Evolutionary conservation across 2,797 vertebrate species (phyloP).

Genomic region (Holocentrus rufus): DNA sequence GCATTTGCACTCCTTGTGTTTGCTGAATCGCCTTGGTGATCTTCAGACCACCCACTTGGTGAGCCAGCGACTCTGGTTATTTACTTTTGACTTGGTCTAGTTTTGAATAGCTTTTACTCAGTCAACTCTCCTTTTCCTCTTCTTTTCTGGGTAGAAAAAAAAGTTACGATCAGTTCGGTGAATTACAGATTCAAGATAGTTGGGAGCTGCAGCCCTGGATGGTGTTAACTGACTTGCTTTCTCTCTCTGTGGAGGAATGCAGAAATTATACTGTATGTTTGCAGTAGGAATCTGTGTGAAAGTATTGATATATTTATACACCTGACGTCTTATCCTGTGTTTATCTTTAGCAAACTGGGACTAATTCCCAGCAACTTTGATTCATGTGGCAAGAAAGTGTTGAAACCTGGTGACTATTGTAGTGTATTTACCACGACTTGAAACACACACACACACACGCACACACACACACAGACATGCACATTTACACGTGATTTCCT

Average conservation of each 20-base stretch:
- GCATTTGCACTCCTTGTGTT: constrained; percentile 68
- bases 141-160: constrained; percentile 11
- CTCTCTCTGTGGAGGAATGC: not conserved
- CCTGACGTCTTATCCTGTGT: constrained; percentile 21
- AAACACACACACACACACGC: constrained; percentile 24
- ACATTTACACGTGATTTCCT: constrained; percentile 5
- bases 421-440: constrained; percentile 33
- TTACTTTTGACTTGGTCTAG: constrained; percentile 58
- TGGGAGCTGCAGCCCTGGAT: not conserved
- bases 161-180: not conserved
- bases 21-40: constrained; percentile 69
- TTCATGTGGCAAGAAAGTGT: constrained; percentile 12
- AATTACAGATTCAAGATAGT: constrained; percentile 9
- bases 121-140: constrained; percentile 17
- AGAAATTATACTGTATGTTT: constrained; percentile 27
- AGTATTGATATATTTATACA: constrained; percentile 19
- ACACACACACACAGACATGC: constrained; percentile 27
- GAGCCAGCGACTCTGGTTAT: constrained; percentile 55
- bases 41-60: constrained; percentile 74
- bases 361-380: constrained; percentile 24
- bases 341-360: constrained; percentile 33
- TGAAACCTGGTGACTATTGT: constrained; percentile 40
- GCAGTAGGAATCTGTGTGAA: constrained; percentile 25
- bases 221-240: not conserved
- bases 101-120: constrained; percentile 49